Evolutionary conservation across 1,140 invertebrate species (phyloP).

Genomic region (Caenorhabditis inopinata): DNA sequence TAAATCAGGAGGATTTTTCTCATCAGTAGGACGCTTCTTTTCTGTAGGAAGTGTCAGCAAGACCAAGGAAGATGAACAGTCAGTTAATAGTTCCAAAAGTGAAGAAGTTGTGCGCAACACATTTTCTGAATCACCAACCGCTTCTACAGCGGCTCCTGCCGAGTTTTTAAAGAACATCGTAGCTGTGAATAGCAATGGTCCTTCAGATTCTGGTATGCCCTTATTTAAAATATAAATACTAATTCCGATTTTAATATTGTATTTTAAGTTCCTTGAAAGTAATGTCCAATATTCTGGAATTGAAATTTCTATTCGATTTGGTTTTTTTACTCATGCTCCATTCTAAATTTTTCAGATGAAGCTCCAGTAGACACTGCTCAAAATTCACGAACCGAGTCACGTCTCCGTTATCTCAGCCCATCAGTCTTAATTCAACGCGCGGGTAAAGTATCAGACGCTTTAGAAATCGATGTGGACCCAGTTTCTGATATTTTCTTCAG

Average conservation of each 20-base stretch:
- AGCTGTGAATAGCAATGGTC: not conserved
- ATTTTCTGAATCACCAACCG: not conserved
- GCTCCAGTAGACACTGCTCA: not conserved
- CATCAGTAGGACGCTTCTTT: not conserved
- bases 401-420: not conserved
- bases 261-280: too few relatives aligned
- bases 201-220: not conserved
- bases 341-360: not conserved
- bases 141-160: not conserved
- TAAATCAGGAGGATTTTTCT: conserved; percentile 12
- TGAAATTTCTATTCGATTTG: too few relatives aligned
- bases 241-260: too few relatives aligned
- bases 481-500: not conserved
- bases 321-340: too few relatives aligned
- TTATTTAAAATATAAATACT: not conserved
- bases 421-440: not conserved
- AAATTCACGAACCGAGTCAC: not conserved
- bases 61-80: not conserved
- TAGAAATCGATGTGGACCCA: not conserved
- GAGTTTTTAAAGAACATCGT: not conserved
- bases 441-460: not conserved
- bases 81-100: not conserved
- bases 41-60: not conserved
- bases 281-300: too few relatives aligned
- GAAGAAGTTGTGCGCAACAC: not conserved